A percentile compares a stretch with the other conserved stretches of the same genome.
These are phyloP conservation scores for Anguilla marmorata DNA, from an alignment of 2,797 vertebrate genomes.

Conservation along the genomic window DNA sequence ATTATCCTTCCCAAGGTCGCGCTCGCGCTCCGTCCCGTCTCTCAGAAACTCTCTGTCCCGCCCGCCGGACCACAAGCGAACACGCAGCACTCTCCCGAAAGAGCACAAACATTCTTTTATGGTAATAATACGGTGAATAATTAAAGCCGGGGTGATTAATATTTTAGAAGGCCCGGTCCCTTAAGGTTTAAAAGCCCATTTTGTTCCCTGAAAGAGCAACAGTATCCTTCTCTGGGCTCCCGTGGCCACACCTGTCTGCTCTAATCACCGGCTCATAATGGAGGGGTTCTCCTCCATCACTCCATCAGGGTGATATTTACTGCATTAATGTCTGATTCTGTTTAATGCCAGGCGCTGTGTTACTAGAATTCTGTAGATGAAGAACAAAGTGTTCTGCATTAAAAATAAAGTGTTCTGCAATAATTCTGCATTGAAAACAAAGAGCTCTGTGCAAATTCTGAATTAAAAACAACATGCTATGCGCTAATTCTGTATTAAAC, in stretches of 20 bases:
- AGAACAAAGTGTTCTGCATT: neutral
- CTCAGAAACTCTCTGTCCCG: neutral
- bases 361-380: neutral
- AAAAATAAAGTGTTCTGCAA: neutral
- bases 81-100: conserved; percentile 5
- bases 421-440: neutral
- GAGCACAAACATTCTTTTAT: conserved; percentile 27
- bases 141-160: conserved; percentile 31
- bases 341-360: neutral
- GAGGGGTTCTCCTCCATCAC: neutral
- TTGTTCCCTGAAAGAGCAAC: conserved; percentile 24
- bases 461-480: no score
- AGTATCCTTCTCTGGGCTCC: neutral
- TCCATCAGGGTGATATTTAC: neutral
- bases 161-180: conserved; percentile 22
- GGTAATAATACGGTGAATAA: conserved; percentile 25
- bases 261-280: neutral
- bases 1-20: neutral
- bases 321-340: neutral
- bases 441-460: no score
- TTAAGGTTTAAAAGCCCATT: conserved; percentile 21
- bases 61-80: neutral
- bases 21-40: neutral
- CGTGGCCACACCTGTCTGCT: neutral
- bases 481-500: neutral